Evolutionary conservation across 2,113 vertebrate species (phyloP).

Genomic region (Arizona elegans): DNA sequence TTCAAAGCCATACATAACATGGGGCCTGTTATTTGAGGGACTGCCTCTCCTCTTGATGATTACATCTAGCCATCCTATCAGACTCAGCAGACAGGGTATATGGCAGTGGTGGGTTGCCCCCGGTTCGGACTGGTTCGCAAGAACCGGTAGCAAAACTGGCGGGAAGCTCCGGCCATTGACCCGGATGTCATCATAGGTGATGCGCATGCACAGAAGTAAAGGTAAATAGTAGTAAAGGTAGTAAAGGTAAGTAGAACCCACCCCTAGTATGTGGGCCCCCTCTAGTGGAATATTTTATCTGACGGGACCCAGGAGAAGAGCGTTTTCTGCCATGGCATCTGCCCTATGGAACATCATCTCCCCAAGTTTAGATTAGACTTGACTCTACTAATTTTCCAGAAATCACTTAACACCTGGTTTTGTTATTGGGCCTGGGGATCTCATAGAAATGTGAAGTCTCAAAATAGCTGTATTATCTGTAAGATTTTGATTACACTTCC

Average conservation of each 20-base stretch:
- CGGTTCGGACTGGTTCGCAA: no score
- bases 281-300: neutral
- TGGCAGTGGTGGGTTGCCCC: no score
- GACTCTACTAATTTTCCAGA: neutral
- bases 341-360: neutral
- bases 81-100: neutral
- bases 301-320: neutral
- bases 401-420: neutral
- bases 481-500: neutral
- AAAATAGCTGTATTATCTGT: neutral
- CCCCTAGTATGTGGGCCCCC: neutral
- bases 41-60: neutral
- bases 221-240: no score
- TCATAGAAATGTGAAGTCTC: neutral
- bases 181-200: no score
- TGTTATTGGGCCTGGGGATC: neutral
- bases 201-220: no score
- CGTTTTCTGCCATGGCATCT: neutral
- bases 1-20: neutral
- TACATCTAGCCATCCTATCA: neutral
- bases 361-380: neutral
- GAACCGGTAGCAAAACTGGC: no score
- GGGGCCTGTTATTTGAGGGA: neutral
- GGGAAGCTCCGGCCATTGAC: no score
- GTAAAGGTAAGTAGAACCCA: no score